Evolutionary conservation across 2,888 invertebrate genomes (phyloP).

Genomic region (Eulithis prunata): DNA sequence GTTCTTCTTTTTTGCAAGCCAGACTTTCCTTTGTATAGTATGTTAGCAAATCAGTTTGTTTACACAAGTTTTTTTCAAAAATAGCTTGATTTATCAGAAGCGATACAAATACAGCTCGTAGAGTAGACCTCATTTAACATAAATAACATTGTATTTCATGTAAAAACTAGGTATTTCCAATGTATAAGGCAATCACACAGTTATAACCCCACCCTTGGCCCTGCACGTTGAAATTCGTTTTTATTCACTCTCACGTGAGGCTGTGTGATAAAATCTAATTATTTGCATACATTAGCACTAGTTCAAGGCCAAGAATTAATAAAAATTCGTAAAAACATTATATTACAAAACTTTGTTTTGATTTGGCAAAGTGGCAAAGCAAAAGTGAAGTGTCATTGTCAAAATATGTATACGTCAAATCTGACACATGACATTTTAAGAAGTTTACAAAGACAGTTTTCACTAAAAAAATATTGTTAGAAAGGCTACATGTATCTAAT

Average conservation of each 20-base stretch:
- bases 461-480: neutral
- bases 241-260: slow-evolving; percentile 13
- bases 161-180: slow-evolving; percentile 27
- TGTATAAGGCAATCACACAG: slow-evolving; percentile 35
- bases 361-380: slow-evolving; percentile 32
- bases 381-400: slow-evolving; percentile 43
- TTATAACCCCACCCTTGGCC: slow-evolving; percentile 44
- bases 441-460: slow-evolving; percentile 48
- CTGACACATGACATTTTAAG: slow-evolving; percentile 48
- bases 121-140: slow-evolving; percentile 53
- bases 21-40: slow-evolving; percentile 63
- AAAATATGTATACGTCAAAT: slow-evolving; percentile 42
- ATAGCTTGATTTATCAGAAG: slow-evolving; percentile 45
- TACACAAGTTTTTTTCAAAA: slow-evolving; percentile 44
- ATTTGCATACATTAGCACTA: slow-evolving; percentile 9
- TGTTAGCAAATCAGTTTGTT: slow-evolving; percentile 55
- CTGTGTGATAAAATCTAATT: slow-evolving; percentile 12
- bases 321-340: slow-evolving; percentile 44
- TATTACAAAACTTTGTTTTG: slow-evolving; percentile 49
- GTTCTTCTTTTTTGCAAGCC: slow-evolving; percentile 54
- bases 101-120: slow-evolving; percentile 44
- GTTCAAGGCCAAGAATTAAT: slow-evolving; percentile 19
- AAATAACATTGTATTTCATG: slow-evolving; percentile 40
- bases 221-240: slow-evolving; percentile 32
- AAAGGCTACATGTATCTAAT: too few relatives aligned